phyloP scores from a whole-genome alignment of 1,140 invertebrate species.

The Drosophila carrolli region DNA sequence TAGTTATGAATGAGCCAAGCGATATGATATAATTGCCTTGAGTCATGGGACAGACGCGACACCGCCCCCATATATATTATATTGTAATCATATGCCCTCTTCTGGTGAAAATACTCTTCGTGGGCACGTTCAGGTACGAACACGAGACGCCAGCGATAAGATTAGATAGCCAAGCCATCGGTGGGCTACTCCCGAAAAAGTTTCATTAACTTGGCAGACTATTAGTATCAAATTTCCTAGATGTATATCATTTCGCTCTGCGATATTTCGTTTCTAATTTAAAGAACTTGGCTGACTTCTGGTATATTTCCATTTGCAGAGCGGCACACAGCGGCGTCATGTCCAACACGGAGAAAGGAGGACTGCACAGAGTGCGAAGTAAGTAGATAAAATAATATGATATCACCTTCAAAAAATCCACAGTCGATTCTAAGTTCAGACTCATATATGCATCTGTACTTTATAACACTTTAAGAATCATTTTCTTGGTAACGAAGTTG shows the following conservation, averaged over 20 bases:
- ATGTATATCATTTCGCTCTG: slow-evolving; percentile 12
- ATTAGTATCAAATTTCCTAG: slow-evolving; percentile 22
- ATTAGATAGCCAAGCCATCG: slow-evolving; percentile 17
- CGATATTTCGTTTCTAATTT: slow-evolving; percentile 43
- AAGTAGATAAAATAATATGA: slow-evolving; percentile 51
- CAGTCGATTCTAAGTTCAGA: not conserved
- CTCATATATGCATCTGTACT: not conserved
- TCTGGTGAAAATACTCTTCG: slow-evolving; percentile 5
- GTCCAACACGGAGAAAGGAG: slow-evolving; percentile 75
- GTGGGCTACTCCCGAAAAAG: slow-evolving; percentile 12
- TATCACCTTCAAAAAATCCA: slow-evolving; percentile 17
- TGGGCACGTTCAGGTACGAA: slow-evolving; percentile 51
- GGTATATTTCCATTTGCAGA: slow-evolving; percentile 54
- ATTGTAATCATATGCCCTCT: not conserved
- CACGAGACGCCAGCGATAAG: slow-evolving; percentile 45
- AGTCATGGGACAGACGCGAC: slow-evolving; percentile 52
- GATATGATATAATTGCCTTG: slow-evolving; percentile 48
- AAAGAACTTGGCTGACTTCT: slow-evolving; percentile 24
- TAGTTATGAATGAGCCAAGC: slow-evolving; percentile 54
- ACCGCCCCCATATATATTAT: not conserved
- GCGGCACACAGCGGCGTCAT: slow-evolving; percentile 28
- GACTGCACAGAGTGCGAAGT: slow-evolving; percentile 69
- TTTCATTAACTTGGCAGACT: slow-evolving; percentile 47
- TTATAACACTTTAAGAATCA: too few relatives aligned
- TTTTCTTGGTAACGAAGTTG: too few relatives aligned